Percentiles rank a stretch among this genome's conserved stretches.
phyloP scores from a whole-genome alignment of 2,888 invertebrate species.

The Allolobophora icterica region DNA sequence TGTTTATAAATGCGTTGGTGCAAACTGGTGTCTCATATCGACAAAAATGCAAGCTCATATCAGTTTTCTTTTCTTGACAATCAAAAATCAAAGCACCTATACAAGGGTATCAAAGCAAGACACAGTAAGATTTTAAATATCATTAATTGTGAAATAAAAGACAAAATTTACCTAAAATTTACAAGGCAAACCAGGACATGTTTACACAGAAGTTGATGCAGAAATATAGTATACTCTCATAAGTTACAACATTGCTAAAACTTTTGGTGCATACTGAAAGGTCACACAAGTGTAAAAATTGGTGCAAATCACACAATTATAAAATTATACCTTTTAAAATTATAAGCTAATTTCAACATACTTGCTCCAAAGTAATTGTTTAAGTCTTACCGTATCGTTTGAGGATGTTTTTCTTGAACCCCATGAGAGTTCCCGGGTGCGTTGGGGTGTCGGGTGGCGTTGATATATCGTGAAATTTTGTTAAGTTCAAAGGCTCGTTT shows the following conservation, averaged over 20 bases:
- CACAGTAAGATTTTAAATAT: not conserved
- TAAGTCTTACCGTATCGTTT: conserved; percentile 32
- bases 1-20: not conserved
- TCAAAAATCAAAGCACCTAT: not conserved
- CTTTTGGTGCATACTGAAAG: not conserved
- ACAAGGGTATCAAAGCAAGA: not conserved
- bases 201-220: not conserved
- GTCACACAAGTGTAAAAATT: too few relatives aligned
- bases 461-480: conserved; percentile 28
- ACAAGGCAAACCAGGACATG: not conserved
- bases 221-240: not conserved
- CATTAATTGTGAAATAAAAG: not conserved
- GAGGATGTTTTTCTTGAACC: conserved; percentile 34
- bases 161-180: not conserved
- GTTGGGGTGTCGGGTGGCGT: conserved; percentile 35
- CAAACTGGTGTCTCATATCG: not conserved
- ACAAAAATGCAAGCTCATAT: not conserved
- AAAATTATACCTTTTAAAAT: too few relatives aligned
- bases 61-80: not conserved
- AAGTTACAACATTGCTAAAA: not conserved
- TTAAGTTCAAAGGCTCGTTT: not conserved
- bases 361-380: not conserved
- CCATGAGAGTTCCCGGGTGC: not conserved
- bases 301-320: too few relatives aligned
- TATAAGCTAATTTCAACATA: not conserved